Conservation (phyloP, 2,888 invertebrate genomes). For the Lepidochrysops patricia region DNA sequence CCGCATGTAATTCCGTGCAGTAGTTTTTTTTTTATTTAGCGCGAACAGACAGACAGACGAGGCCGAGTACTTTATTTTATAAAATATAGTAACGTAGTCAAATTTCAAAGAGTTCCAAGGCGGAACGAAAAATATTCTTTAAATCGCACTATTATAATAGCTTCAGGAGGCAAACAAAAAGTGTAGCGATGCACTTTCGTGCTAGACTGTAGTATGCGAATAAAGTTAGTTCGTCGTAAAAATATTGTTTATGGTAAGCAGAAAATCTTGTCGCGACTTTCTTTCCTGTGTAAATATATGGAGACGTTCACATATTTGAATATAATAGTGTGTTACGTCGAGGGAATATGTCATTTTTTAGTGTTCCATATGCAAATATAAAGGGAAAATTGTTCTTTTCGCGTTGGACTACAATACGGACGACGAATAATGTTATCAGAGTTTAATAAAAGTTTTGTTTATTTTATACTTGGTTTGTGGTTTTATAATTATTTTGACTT, state of each 20-base stretch:
- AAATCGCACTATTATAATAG: not conserved
- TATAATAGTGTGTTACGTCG: slow-evolving; percentile 11
- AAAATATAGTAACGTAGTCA: too few relatives aligned
- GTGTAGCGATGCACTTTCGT: slow-evolving; percentile 25
- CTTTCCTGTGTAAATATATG: slow-evolving; percentile 27
- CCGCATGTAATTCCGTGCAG: too few relatives aligned
- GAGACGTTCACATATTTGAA: slow-evolving; percentile 10
- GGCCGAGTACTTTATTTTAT: too few relatives aligned
- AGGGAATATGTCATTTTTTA: not conserved
- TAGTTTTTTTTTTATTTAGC: too few relatives aligned
- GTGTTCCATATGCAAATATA: not conserved
- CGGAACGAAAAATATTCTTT: not conserved
- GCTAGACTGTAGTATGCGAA: slow-evolving; percentile 26
- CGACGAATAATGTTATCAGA: not conserved
- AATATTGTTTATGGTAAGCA: slow-evolving; percentile 68
- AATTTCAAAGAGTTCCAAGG: too few relatives aligned
- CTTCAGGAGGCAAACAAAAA: slow-evolving; percentile 17
- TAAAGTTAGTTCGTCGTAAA: slow-evolving; percentile 36
- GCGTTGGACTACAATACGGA: not conserved
- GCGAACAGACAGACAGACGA: too few relatives aligned
- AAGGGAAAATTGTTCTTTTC: not conserved
- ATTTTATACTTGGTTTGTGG: too few relatives aligned
- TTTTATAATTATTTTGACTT: too few relatives aligned
- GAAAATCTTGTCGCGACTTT: slow-evolving; percentile 61
- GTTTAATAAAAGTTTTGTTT: not conserved